These are phyloP conservation scores for Corythaixoides concolor DNA, from an alignment of 2,113 vertebrate species.

Conservation along the genomic window DNA sequence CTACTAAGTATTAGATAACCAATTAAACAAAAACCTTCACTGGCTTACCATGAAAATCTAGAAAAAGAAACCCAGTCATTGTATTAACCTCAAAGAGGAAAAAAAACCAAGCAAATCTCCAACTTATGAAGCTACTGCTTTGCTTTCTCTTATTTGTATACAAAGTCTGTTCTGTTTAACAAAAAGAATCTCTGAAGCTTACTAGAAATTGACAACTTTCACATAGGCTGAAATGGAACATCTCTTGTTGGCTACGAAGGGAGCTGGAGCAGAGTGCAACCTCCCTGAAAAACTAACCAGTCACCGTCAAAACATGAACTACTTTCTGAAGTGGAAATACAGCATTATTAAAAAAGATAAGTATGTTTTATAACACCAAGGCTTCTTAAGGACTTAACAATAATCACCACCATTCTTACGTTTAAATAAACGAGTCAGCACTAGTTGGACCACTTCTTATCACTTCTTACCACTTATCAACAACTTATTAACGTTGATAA, in stretches of 20 bases:
- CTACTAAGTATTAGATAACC: background rate
- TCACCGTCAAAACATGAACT: background rate
- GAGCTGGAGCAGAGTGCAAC: background rate
- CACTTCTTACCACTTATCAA: background rate
- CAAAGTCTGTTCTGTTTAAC: background rate
- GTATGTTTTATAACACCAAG: background rate
- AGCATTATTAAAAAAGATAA: background rate
- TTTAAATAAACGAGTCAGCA: background rate
- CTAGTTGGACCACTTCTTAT: background rate
- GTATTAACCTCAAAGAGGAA: background rate
- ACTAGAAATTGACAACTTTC: background rate
- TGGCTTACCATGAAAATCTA: background rate
- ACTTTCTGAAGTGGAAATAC: background rate
- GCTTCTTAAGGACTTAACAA: background rate
- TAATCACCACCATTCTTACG: background rate
- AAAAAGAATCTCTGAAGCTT: background rate
- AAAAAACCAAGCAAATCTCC: background rate
- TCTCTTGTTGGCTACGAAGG: accelerated
- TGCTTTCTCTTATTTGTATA: background rate
- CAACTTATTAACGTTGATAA: background rate
- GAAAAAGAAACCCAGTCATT: background rate
- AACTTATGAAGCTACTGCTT: background rate
- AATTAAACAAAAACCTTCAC: background rate
- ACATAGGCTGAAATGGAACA: background rate
- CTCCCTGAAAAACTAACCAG: background rate